Evolutionary conservation across 1,140 invertebrate species (phyloP).

Genomic region (Solenopsis invicta): DNA sequence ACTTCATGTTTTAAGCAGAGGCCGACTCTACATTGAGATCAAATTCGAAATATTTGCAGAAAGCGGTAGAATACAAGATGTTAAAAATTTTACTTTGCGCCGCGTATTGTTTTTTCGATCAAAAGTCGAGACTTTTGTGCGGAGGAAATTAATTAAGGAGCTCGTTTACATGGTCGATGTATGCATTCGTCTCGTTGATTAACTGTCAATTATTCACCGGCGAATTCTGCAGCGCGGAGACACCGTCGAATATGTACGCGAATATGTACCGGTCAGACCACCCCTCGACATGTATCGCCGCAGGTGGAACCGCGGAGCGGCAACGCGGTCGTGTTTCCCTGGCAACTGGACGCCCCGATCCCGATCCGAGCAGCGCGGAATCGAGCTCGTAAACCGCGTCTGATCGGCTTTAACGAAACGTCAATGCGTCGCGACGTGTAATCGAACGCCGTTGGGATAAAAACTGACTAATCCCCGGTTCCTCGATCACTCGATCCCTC

Average conservation of each 20-base stretch:
- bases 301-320: slow-evolving; percentile 47
- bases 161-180: background rate
- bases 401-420: slow-evolving; percentile 10
- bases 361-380: too few species aligned
- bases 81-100: background rate
- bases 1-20: background rate
- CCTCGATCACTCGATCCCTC: slow-evolving; percentile 9
- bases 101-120: background rate
- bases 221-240: background rate
- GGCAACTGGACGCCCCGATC: slow-evolving; percentile 39
- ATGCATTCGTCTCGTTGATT: background rate
- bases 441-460: slow-evolving; percentile 18
- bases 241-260: background rate
- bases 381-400: slow-evolving; percentile 28
- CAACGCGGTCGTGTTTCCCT: slow-evolving; percentile 49
- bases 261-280: slow-evolving; percentile 31
- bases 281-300: slow-evolving; percentile 25
- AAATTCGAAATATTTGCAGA: background rate
- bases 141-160: slow-evolving; percentile 8
- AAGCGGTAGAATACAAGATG: background rate
- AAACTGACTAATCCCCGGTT: slow-evolving; percentile 8
- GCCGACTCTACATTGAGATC: background rate
- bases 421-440: slow-evolving; percentile 15
- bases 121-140: too few species aligned
- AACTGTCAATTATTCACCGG: slow-evolving; percentile 27